Base-by-base conservation (phyloP, 2,113 vertebrate genomes). In the Pluvialis apricaria region DNA sequence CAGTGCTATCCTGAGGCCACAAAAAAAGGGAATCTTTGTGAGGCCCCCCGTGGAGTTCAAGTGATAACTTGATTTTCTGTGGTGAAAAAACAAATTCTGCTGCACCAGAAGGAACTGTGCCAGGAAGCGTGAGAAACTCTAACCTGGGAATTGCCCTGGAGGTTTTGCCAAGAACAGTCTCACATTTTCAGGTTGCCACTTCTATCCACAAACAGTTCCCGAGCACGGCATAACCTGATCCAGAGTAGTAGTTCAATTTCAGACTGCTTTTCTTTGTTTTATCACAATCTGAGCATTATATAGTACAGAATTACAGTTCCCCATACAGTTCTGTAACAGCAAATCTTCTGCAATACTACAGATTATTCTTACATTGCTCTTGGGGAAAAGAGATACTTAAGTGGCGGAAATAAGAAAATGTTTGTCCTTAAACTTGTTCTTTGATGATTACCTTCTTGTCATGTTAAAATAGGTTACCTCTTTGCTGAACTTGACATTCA, bases 381-480 rank as follows among this genome's bases (percentile, higher is more conserved):
- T n/a, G 12, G 31, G 42, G 62, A 66, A 84, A 72, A 62, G 28
- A 82, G 51, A 49, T 86, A 94, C 44, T 90, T 88, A 89, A 90
- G 83, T 47, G 19, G 36, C 6, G 13, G 54, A 82, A 42, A 62
- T 29, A 87, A 68, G 20, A 86, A 83, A 94, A 86, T 31, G 1
- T 57, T 89, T 29, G 28, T 69, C 44, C 68, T 91, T 82, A 70
- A 92, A 92, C 10, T 40, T 83, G 15, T 60, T 87, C 66, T 57
- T 78, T 71, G 61, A 93, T 86, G 40, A 82, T 77, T 16, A 42
- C 40, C 16, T 40, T 78, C 31, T 49, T 88, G 51, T 47, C 80
- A 84, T 32, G 29, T 91, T 90, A 86, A 88, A 96, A 86, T 15
- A 91, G 82, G 62, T 72, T 76, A 88, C 34, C 62, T 92, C 60